Percentiles rank a stretch among this genome's conserved stretches.
These are phyloP conservation scores for Nemopilema nomurai DNA, from an alignment of 30 jellyfish, hydroid and myxozoan genomes.

Conservation along the genomic window DNA sequence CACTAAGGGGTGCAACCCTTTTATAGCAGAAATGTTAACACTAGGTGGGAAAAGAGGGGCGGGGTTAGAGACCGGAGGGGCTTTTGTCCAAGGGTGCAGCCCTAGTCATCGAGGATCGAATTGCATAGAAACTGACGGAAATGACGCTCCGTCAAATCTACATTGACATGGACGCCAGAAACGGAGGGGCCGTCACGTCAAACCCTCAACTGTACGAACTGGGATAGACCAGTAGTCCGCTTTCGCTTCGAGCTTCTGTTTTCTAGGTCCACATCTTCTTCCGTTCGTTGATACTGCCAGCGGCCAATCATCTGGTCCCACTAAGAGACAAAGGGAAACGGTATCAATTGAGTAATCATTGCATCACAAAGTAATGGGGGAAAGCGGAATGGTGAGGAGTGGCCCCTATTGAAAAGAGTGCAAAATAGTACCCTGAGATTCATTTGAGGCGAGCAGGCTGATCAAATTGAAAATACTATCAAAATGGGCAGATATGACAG, in stretches of 20 bases:
- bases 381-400: too few relatives aligned
- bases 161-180: background rate
- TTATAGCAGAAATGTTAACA: too few relatives aligned
- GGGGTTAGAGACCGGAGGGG: background rate
- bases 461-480: too few relatives aligned
- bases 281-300: slow-evolving; percentile 68
- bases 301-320: slow-evolving; percentile 84
- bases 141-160: background rate
- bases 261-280: slow-evolving; percentile 41
- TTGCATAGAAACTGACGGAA: background rate
- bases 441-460: too few relatives aligned
- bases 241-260: slow-evolving; percentile 32
- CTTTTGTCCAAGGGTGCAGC: background rate
- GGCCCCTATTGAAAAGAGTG: background rate
- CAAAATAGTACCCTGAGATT: background rate
- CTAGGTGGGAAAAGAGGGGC: too few relatives aligned
- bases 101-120: too few relatives aligned
- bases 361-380: too few relatives aligned
- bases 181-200: background rate
- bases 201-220: background rate
- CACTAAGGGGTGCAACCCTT: too few relatives aligned
- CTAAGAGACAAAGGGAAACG: slow-evolving; percentile 20
- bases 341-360: background rate
- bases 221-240: slow-evolving; percentile 12
- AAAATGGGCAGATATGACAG: too few relatives aligned